Conservation (phyloP, 2,113 vertebrate genomes). For the Nymphicus hollandicus region DNA sequence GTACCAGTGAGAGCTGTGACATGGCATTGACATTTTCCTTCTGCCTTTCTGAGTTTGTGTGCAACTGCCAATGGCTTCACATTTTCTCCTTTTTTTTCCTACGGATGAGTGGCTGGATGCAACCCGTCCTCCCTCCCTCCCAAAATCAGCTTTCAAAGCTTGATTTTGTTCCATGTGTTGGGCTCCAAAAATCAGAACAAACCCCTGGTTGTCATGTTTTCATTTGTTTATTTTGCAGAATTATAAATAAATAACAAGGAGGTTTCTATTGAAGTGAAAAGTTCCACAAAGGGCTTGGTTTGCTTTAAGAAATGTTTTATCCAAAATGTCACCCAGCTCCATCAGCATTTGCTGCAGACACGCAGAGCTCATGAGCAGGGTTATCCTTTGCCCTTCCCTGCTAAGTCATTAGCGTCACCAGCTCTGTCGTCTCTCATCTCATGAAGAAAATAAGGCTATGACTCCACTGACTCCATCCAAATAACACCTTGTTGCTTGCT, state of each 20-base stretch:
- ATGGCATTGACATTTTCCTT: conserved; percentile 49
- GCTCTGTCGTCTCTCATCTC: not conserved
- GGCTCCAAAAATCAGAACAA: not conserved
- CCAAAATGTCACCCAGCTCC: not conserved
- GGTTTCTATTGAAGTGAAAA: not conserved
- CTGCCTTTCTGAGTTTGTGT: not conserved
- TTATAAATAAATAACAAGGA: not conserved
- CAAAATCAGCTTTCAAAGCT: not conserved
- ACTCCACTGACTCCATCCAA: not conserved
- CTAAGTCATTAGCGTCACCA: not conserved
- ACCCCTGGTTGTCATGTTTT: not conserved
- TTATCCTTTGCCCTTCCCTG: not conserved
- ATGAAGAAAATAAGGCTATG: not conserved
- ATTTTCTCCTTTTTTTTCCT: not conserved
- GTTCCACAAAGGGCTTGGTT: not conserved
- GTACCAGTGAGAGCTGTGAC: conserved; percentile 25
- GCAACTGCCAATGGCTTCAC: not conserved
- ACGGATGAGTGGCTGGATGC: not conserved
- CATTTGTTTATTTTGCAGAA: not conserved
- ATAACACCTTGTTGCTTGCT: not conserved
- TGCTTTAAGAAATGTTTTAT: not conserved
- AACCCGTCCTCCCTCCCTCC: not conserved
- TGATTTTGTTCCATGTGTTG: not conserved
- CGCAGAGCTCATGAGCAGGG: not conserved
- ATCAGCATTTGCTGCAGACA: not conserved